A percentile compares a stretch with the other conserved stretches of the same genome.
These are phyloP conservation scores for Phylloscopus collybita DNA, from an alignment of 2,797 vertebrate species.

Conservation along the genomic window DNA sequence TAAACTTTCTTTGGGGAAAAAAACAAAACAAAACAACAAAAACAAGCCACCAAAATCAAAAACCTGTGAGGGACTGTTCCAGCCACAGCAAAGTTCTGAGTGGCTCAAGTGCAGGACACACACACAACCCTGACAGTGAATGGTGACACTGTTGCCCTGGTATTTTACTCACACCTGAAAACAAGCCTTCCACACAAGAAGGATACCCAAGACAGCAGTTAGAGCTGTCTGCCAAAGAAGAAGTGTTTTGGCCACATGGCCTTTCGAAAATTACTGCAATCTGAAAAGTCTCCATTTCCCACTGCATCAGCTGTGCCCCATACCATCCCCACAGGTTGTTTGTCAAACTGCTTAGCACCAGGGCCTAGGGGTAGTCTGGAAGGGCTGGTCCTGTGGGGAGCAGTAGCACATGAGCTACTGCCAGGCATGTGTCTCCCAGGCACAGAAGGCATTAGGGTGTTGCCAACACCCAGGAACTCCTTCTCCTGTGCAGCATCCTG, in stretches of 20 bases:
- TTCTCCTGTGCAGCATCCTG: neutral
- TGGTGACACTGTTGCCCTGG: accelerated
- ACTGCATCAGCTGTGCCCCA: neutral
- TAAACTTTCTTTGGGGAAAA: neutral
- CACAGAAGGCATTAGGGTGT: neutral
- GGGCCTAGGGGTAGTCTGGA: accelerated
- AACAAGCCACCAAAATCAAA: neutral
- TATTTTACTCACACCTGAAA: neutral
- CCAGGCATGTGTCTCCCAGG: neutral
- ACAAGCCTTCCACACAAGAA: neutral
- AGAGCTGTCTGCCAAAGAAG: neutral
- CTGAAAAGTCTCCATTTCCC: neutral
- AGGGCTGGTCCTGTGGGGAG: neutral
- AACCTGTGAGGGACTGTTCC: neutral
- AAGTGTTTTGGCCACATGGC: neutral
- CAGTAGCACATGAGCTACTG: neutral
- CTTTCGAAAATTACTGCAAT: neutral
- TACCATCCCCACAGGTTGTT: accelerated
- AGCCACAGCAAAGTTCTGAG: neutral
- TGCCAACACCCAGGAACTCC: neutral
- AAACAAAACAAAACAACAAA: too few relatives aligned
- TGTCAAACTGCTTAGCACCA: neutral
- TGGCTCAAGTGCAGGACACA: accelerated
- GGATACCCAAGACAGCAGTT: neutral
- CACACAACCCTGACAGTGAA: accelerated